Base-by-base conservation (phyloP, 2,113 vertebrate species). In the Albula glossodonta region DNA sequence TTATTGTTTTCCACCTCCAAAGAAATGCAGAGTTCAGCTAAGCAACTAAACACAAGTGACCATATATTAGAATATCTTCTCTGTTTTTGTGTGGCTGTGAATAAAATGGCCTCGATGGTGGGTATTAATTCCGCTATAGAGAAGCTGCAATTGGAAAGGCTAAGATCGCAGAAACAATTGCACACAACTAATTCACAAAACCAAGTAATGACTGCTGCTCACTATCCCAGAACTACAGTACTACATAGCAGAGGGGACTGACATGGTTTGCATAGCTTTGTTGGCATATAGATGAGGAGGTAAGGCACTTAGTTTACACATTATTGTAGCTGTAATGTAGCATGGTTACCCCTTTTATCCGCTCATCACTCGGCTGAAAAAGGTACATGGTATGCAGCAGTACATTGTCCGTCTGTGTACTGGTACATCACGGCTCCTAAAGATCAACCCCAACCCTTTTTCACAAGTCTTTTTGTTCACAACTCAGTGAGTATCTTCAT, bases 201-300 rank as follows among this genome's bases (percentile, higher is more conserved):
- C 70, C 17, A 89, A 89, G 84, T 87, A 87, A 89, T 87, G 89
- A 90, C 89, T 90, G 90, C 89, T 84, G 83, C 83, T 91, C 87
- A 87, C 92, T 91, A 92, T 86, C 91, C 91, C 91, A 91, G 90
- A 90, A 88, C 84, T 87, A 94, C 91, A 93, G 92, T 91, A 92
- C 91, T 89, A 92, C 91, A 92, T 93, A 96, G 95, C 95, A 95
- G 93, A 95, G 95, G 95, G 89, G 93, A 94, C 89, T 89, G 86
- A 88, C 91, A 87, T 41, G 84, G 86, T 91, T 99, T 99, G 98
- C 98, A 99, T 99, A 99, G 98, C 98, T 97, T 95, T 95, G 96
- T 97, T 96, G 96, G 97, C 95, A 95, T 96, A 66, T 19, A 66
- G 60, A 19, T 66, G 22, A 66, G 60, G 60, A 96, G 95, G 96